A percentile compares a stretch with the other conserved stretches of the same genome.
Evolutionary conservation across 2,888 invertebrate genomes (phyloP).

Genomic region (Cephus rjabovi): DNA sequence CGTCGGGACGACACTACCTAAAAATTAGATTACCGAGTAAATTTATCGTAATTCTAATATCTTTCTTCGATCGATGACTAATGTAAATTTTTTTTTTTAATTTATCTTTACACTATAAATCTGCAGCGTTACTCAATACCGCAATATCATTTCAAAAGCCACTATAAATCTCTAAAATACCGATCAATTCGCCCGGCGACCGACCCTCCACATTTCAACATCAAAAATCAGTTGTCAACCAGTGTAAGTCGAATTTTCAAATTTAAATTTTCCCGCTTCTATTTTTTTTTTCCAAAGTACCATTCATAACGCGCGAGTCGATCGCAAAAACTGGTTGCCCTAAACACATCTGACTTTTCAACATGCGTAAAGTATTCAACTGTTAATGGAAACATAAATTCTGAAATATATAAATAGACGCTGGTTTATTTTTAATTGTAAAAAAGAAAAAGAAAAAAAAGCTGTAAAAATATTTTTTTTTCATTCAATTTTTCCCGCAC

Average conservation of each 20-base stretch:
- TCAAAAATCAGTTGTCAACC: not conserved
- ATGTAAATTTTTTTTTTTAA: not conserved
- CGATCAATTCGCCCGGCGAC: not conserved
- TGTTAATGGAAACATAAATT: not conserved
- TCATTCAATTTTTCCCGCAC: not conserved
- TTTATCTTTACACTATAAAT: not conserved
- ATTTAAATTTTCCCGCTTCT: not conserved
- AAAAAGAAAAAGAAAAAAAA: not conserved
- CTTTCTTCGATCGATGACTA: not conserved
- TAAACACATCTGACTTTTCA: not conserved
- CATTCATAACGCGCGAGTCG: not conserved
- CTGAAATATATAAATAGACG: not conserved
- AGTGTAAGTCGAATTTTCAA: not conserved
- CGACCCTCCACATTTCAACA: not conserved
- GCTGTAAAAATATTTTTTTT: not conserved
- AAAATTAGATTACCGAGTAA: not conserved
- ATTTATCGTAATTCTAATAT: not conserved
- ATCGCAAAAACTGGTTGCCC: not conserved
- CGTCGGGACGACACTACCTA: not conserved
- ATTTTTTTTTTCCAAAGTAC: not conserved
- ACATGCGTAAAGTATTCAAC: not conserved
- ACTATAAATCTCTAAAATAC: not conserved
- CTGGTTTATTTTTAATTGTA: no score
- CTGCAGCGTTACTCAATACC: not conserved
- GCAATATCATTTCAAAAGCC: not conserved